Evolutionary conservation across 1,140 invertebrate species (phyloP).

Genomic region (Drosophila persimilis): DNA sequence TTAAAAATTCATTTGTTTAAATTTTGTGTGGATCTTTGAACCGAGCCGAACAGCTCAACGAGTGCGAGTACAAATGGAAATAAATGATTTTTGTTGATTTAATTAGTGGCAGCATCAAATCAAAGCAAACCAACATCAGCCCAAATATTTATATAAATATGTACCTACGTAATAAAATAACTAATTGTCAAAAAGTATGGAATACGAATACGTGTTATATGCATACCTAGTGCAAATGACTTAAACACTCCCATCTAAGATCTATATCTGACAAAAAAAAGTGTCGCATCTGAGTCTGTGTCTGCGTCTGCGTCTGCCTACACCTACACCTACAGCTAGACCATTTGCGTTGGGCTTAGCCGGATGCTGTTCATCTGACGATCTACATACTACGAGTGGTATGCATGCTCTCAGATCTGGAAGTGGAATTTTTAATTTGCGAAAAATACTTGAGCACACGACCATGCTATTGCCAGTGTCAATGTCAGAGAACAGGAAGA

Average conservation of each 20-base stretch:
- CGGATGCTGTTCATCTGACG: slow-evolving; percentile 77
- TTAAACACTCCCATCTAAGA: slow-evolving; percentile 18
- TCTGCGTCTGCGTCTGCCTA: not conserved
- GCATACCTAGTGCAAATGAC: slow-evolving; percentile 18
- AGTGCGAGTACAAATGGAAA: slow-evolving; percentile 33
- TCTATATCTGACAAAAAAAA: slow-evolving; percentile 19
- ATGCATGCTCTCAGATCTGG: slow-evolving; percentile 38
- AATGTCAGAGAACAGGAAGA: slow-evolving; percentile 7
- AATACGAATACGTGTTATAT: not conserved
- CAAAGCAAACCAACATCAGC: slow-evolving; percentile 14
- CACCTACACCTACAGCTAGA: slow-evolving; percentile 4
- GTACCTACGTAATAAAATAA: not conserved
- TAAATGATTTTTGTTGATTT: not conserved
- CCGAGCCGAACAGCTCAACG: slow-evolving; percentile 16
- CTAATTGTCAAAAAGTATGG: too few species aligned
- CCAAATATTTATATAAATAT: slow-evolving; percentile 12
- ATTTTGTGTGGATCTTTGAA: slow-evolving; percentile 28
- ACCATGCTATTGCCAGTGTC: slow-evolving; percentile 59
- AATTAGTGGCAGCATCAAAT: slow-evolving; percentile 37
- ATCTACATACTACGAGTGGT: slow-evolving; percentile 10
- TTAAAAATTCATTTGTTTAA: slow-evolving; percentile 36
- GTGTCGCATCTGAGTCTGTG: slow-evolving; percentile 17
- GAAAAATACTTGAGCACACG: slow-evolving; percentile 23
- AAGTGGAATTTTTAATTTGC: slow-evolving; percentile 75
- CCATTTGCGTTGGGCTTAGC: slow-evolving; percentile 43